phyloP scores from a whole-genome alignment of 92 coral and sea anemone genomes.

The Epizoanthus scotinus region DNA sequence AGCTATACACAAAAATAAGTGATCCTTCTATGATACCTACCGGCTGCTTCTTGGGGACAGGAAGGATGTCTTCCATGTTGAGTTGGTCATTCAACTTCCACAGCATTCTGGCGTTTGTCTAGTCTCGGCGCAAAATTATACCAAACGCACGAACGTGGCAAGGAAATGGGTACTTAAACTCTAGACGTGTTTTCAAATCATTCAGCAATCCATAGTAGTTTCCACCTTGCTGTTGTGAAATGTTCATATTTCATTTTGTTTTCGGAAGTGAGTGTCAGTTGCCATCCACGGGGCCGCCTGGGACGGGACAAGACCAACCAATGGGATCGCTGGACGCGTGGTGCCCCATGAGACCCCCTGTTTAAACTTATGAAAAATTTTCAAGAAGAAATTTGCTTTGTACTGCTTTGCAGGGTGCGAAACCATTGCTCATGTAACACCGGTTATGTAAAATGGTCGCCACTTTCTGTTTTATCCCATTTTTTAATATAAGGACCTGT shows the following conservation, averaged over 20 bases:
- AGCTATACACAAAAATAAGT: not conserved
- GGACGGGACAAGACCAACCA: too few relatives aligned
- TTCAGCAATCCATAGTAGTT: not conserved
- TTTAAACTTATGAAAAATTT: too few relatives aligned
- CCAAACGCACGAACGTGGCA: not conserved
- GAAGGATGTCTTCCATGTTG: conserved; percentile 23
- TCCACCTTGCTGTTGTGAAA: not conserved
- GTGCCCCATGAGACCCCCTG: too few relatives aligned
- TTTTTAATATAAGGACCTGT: too few relatives aligned
- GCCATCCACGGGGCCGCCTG: not conserved
- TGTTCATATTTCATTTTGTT: not conserved
- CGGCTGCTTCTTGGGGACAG: conserved; percentile 33
- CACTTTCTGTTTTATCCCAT: too few relatives aligned
- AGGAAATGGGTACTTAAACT: not conserved
- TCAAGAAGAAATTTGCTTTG: too few relatives aligned
- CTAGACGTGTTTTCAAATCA: not conserved
- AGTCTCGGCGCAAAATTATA: not conserved
- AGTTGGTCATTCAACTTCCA: conserved; percentile 24
- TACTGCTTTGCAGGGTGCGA: too few relatives aligned
- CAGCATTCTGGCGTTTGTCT: not conserved
- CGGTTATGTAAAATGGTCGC: too few relatives aligned
- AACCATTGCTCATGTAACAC: too few relatives aligned
- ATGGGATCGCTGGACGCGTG: too few relatives aligned
- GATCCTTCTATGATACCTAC: not conserved
- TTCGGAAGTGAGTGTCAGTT: not conserved